Evolutionary conservation across 2,888 invertebrate species (phyloP).

Genomic region (Caenorhabditis sp.): DNA sequence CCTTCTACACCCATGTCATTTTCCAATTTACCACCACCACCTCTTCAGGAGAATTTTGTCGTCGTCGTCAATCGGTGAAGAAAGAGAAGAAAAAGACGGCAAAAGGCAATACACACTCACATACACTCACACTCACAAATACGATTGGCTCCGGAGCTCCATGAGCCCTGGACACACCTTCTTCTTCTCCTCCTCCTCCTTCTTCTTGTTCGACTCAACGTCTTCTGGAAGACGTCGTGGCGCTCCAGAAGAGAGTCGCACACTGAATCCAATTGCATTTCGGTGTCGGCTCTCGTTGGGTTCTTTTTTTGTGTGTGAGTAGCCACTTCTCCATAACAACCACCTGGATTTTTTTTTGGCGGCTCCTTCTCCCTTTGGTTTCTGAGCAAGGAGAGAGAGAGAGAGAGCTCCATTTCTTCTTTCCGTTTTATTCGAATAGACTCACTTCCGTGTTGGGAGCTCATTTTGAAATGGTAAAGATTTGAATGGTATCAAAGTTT

Average conservation of each 20-base stretch:
- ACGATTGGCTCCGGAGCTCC: conserved; percentile 32
- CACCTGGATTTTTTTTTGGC: conserved; percentile 36
- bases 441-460: background rate
- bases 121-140: conserved; percentile 19
- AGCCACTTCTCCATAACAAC: conserved; percentile 46
- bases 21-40: conserved; percentile 46
- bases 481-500: background rate
- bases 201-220: no score
- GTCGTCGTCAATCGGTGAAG: background rate
- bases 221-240: conserved; percentile 16
- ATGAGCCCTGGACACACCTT: background rate
- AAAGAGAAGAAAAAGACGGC: background rate
- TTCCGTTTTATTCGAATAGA: background rate
- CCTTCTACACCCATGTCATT: conserved; percentile 45
- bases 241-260: background rate
- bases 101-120: background rate
- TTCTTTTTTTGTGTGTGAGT: no score
- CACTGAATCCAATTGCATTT: conserved; percentile 41
- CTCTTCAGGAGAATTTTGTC: conserved; percentile 18
- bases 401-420: background rate
- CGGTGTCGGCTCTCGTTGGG: no score
- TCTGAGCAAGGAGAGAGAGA: no score
- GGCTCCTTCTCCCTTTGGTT: background rate
- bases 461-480: no score
- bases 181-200: conserved; percentile 25